Evolutionary conservation across 2,797 vertebrate genomes (phyloP).

Genomic region (Pipistrellus nathusii): DNA sequence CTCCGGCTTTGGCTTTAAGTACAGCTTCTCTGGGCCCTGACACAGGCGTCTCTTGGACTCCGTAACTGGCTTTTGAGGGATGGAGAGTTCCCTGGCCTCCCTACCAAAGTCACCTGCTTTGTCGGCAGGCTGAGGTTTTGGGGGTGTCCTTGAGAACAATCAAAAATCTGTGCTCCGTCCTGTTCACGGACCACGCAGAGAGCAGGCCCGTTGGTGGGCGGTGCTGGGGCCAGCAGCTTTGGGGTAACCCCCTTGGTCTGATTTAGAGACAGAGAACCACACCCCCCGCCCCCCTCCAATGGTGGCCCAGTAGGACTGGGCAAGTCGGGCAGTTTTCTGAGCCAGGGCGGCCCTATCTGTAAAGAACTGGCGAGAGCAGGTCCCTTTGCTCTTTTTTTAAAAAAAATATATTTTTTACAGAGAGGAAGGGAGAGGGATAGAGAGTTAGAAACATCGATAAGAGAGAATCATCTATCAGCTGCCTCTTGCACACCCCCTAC

Average conservation of each 20-base stretch:
- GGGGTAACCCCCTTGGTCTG: neutral
- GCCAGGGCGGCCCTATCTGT: rapidly evolving
- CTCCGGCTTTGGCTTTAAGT: neutral
- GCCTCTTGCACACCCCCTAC: too few species aligned
- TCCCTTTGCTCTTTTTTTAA: too few species aligned
- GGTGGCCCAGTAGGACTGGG: neutral
- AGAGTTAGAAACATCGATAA: too few species aligned
- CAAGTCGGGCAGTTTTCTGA: neutral
- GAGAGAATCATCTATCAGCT: too few species aligned
- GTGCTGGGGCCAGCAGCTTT: neutral
- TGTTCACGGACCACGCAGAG: neutral
- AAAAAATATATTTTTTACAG: too few species aligned
- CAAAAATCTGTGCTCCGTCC: neutral
- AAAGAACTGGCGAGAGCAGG: neutral
- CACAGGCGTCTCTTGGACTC: neutral
- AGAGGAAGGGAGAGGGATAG: too few species aligned
- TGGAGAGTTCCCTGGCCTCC: neutral
- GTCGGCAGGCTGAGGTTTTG: neutral
- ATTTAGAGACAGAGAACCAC: neutral
- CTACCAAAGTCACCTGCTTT: neutral
- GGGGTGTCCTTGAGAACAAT: neutral
- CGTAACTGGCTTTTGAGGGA: neutral
- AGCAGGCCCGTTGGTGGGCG: rapidly evolving
- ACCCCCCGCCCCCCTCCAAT: rapidly evolving
- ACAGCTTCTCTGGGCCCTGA: neutral